phyloP scores from a whole-genome alignment of 2,797 vertebrate species.

The Mus caroli region DNA sequence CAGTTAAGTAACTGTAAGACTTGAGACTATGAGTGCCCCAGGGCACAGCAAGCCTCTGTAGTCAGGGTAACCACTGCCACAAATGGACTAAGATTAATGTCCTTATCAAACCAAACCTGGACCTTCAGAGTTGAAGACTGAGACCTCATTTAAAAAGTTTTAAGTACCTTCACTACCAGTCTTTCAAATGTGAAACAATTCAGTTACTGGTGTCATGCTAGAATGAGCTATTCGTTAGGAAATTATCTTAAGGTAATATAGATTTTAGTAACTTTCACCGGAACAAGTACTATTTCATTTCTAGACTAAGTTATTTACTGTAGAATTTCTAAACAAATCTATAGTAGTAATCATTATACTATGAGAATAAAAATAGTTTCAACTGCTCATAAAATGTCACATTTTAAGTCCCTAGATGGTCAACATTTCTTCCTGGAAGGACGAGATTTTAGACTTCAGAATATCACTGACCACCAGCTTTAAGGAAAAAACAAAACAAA shows the following conservation, averaged over 20 bases:
- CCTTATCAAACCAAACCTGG: neutral
- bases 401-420: neutral
- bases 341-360: neutral
- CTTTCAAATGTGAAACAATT: slow-evolving; percentile 23
- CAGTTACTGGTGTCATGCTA: neutral
- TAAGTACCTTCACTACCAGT: neutral
- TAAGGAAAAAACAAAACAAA: neutral
- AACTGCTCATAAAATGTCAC: neutral
- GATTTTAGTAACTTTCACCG: slow-evolving; percentile 52
- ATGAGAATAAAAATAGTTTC: slow-evolving; percentile 32
- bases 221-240: neutral
- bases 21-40: neutral
- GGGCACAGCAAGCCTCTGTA: neutral
- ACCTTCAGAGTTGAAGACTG: neutral
- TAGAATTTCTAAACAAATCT: slow-evolving; percentile 53
- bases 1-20: neutral
- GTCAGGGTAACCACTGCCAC: neutral
- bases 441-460: neutral
- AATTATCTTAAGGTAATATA: neutral
- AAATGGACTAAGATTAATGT: neutral
- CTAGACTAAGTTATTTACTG: slow-evolving; percentile 48
- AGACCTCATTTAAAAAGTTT: neutral
- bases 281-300: neutral
- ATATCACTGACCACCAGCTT: neutral
- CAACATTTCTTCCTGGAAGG: neutral